phyloP scores from a whole-genome alignment of 1,140 invertebrate species.

The Zaprionus camerounensis region DNA sequence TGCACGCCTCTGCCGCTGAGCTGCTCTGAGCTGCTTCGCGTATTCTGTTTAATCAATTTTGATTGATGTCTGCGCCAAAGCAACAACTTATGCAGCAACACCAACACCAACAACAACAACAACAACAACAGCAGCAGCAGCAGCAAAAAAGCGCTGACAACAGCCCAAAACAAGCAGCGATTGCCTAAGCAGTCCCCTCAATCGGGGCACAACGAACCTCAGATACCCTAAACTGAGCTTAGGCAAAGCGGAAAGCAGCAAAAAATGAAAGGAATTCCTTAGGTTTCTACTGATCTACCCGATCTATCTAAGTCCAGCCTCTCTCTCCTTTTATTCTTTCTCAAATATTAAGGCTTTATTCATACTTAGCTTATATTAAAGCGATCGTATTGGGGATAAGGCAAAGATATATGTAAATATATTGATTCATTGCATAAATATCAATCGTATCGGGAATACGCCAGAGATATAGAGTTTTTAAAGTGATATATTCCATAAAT shows the following conservation, averaged over 20 bases:
- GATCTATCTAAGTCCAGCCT: too few species aligned
- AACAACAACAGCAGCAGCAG: slow-evolving; percentile 14
- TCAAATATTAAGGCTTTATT: too few species aligned
- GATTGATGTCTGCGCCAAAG: slow-evolving; percentile 72
- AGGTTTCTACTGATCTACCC: too few species aligned
- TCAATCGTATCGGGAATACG: too few species aligned
- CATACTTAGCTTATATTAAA: too few species aligned
- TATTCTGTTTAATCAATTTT: slow-evolving; percentile 75
- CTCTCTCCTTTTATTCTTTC: too few species aligned
- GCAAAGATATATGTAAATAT: too few species aligned
- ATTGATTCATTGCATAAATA: too few species aligned
- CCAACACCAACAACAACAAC: slow-evolving; percentile 28
- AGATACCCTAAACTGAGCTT: not conserved
- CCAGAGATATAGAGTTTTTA: too few species aligned
- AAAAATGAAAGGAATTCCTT: too few species aligned
- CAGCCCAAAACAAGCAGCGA: slow-evolving; percentile 38
- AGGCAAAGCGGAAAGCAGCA: not conserved
- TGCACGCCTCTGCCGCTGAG: slow-evolving; percentile 13
- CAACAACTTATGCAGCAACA: slow-evolving; percentile 30
- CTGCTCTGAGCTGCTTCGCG: slow-evolving; percentile 9
- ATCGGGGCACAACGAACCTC: slow-evolving; percentile 17
- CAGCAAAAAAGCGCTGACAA: slow-evolving; percentile 41
- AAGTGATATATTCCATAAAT: too few species aligned
- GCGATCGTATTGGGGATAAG: too few species aligned
- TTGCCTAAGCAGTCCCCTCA: slow-evolving; percentile 18